phyloP scores from a whole-genome alignment of 2,888 invertebrate species.

The Chirona hameri region DNA sequence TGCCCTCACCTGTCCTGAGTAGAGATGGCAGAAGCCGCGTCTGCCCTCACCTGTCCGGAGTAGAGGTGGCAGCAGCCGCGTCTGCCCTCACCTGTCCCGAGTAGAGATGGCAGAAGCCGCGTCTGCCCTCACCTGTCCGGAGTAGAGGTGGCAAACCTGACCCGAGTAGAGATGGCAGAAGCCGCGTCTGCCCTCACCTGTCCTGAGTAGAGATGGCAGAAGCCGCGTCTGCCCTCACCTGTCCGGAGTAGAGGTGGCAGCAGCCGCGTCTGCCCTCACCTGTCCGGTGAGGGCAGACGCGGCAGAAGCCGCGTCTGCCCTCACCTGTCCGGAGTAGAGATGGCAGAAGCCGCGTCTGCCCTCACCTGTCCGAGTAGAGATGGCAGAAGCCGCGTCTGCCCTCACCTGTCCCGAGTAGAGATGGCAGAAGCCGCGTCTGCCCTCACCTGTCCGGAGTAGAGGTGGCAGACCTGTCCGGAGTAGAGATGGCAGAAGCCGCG shows the following conservation, averaged over 20 bases:
- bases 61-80: conserved; percentile 60
- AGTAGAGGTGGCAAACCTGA: conserved; percentile 56
- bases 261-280: conserved; percentile 59
- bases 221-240: not conserved
- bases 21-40: conserved; percentile 31
- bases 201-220: conserved; percentile 52
- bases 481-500: conserved; percentile 60
- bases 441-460: conserved; percentile 52
- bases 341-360: not conserved
- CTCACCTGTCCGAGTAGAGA: conserved; percentile 53
- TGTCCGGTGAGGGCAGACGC: conserved; percentile 55
- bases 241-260: conserved; percentile 58
- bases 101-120: conserved; percentile 33
- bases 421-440: too few relatives aligned
- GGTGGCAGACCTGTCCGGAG: conserved; percentile 47
- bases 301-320: too few relatives aligned
- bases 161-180: conserved; percentile 60
- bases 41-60: conserved; percentile 47
- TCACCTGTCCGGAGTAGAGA: conserved; percentile 53
- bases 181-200: conserved; percentile 41
- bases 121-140: conserved; percentile 46
- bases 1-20: too few relatives aligned
- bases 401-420: conserved; percentile 58
- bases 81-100: too few relatives aligned
- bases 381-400: conserved; percentile 58